Conservation (phyloP, 1,140 invertebrate species). For the Orius insidiosus region DNA sequence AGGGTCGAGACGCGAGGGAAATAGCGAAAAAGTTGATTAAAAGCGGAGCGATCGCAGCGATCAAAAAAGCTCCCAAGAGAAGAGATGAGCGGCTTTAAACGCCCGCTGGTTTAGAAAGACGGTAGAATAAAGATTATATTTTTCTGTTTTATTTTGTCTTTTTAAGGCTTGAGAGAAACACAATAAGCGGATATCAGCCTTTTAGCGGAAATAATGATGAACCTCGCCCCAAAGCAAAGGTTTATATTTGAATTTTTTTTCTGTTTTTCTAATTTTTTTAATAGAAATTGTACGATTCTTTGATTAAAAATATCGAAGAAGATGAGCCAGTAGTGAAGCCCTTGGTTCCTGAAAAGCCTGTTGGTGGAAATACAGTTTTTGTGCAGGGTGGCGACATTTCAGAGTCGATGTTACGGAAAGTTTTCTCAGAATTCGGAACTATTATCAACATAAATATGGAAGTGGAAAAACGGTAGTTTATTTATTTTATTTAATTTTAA, state of each 20-base stretch:
- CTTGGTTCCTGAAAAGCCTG: conserved; percentile 40
- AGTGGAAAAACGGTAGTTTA: conserved; percentile 57
- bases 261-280: background rate
- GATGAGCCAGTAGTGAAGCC: conserved; percentile 24
- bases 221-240: conserved; percentile 18
- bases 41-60: conserved; percentile 76
- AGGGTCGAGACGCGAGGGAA: conserved; percentile 83
- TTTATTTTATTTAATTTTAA: conserved; percentile 1
- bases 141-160: background rate
- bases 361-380: conserved; percentile 70
- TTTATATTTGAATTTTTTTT: background rate
- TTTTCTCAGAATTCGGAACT: conserved; percentile 57
- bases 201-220: conserved; percentile 63
- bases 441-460: conserved; percentile 83
- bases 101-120: conserved; percentile 41
- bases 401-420: conserved; percentile 64
- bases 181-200: conserved; percentile 69
- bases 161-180: conserved; percentile 19
- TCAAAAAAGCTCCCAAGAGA: conserved; percentile 56
- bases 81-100: conserved; percentile 49
- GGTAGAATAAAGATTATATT: conserved; percentile 8
- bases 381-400: conserved; percentile 63
- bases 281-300: background rate
- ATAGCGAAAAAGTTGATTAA: conserved; percentile 88
- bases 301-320: conserved; percentile 5